These are phyloP conservation scores for Monodelphis domestica DNA, from an alignment of 2,797 vertebrate genomes.

Conservation along the genomic window DNA sequence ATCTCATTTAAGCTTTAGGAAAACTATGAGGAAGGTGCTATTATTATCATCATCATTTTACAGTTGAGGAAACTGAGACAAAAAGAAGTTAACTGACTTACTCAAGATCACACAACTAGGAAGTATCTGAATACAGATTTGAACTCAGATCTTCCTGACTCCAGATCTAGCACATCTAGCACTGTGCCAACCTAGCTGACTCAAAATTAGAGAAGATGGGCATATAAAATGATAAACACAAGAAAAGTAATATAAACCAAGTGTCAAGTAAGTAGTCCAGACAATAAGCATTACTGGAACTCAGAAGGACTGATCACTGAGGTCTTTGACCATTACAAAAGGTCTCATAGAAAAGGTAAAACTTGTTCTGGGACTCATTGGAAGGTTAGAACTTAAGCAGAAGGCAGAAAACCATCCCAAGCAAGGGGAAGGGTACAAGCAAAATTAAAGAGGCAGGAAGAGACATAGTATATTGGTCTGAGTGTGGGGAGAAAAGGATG, in stretches of 20 bases:
- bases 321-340: not conserved
- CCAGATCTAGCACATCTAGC: not conserved
- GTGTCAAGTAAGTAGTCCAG: not conserved
- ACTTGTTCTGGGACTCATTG: not conserved
- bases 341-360: not conserved
- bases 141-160: not conserved
- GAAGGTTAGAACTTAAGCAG: not conserved
- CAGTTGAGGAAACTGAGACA: not conserved
- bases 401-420: not conserved
- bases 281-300: not conserved
- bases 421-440: not conserved
- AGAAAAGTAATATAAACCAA: not conserved
- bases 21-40: not conserved
- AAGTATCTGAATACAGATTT: not conserved
- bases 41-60: not conserved
- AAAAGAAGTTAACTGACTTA: not conserved
- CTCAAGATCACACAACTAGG: not conserved
- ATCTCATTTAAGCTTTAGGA: not conserved
- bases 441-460: not conserved
- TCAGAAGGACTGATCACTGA: not conserved
- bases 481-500: not conserved
- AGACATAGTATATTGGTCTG: not conserved
- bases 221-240: not conserved
- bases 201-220: not conserved
- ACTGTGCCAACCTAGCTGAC: not conserved